Conservation (phyloP, 2,113 vertebrate species). For the Ursus arctos region DNA sequence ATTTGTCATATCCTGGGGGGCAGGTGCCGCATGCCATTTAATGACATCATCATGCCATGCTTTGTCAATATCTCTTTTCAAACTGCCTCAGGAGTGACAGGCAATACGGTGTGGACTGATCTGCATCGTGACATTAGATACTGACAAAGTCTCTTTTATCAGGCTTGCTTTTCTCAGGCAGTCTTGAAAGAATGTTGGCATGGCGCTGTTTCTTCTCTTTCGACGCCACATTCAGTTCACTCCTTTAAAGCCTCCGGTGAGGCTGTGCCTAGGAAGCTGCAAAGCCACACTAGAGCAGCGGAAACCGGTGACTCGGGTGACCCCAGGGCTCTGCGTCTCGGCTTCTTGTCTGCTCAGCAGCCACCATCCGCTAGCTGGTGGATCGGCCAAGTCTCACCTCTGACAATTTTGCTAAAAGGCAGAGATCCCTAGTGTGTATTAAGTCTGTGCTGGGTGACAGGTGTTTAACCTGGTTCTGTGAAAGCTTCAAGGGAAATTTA, state of each 20-base stretch:
- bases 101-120: not conserved
- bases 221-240: no score
- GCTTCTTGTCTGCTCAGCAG: not conserved
- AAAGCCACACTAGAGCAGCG: not conserved
- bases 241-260: not conserved
- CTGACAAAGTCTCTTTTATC: not conserved
- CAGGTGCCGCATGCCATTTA: not conserved
- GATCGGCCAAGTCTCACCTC: not conserved
- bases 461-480: not conserved
- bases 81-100: not conserved
- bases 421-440: not conserved
- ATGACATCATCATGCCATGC: not conserved
- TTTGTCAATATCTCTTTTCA: constrained; percentile 49
- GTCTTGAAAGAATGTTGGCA: not conserved
- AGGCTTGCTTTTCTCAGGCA: not conserved
- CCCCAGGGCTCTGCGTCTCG: not conserved
- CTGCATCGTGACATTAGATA: not conserved
- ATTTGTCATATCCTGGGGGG: not conserved
- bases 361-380: not conserved
- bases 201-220: not conserved
- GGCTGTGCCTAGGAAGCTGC: not conserved
- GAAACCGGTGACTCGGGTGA: not conserved
- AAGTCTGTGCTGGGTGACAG: not conserved
- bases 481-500: not conserved
- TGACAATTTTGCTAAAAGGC: not conserved